Evolutionary conservation across 2,888 invertebrate genomes (phyloP), one percentile per base, ranked within the genome.

Genomic region (Ophioninae sp.): DNA sequence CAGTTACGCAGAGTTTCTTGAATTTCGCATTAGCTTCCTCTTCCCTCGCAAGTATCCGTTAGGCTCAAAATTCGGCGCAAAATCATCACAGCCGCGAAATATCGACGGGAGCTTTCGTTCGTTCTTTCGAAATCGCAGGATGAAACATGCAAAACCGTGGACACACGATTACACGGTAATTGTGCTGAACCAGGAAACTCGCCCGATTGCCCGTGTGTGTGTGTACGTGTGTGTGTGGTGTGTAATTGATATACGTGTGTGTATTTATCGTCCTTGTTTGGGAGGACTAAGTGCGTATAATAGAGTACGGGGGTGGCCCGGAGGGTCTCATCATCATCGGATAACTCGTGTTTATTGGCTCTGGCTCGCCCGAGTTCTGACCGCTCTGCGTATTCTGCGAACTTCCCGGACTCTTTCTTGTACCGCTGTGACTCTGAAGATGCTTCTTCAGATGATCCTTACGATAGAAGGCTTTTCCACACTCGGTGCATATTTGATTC

Each of bases 371-470:
- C 7, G 89, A 88, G 83, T 88, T 90, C 73, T 92, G 93, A 30
- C 90, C 90, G 85, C 91, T 89, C 76, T 90, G 91, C 84, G 92
- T 93, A 87, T 93, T 94, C 76, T 95, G 94, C 5, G 89, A 86
- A 61, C 87, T 86, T 57, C 84, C 88, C n/a, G 84, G 70, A 69
- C 95, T 92, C 95, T 96, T 89, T 95, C 95, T 86, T 95, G 95
- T 81, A 95, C 94, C 95, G 88, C 95, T 95, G 93, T 97, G 97
- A 88, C 96, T 96, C 70, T 96, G 95, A 23, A 96, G 95, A 93
- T 97, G 97, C 91, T 97, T 97, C 89, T 96, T 94, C 69, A 97
- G 93, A 92, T 97, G 97, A 91, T 97, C 97, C 90, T 97, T 97
- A 78, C 96, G 94, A 91, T 96, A 96, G 92, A 96, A 96, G 56